A percentile compares a stretch with the other conserved stretches of the same genome.
Conservation (phyloP, 2,113 vertebrate genomes). For the Ochotona princeps region DNA sequence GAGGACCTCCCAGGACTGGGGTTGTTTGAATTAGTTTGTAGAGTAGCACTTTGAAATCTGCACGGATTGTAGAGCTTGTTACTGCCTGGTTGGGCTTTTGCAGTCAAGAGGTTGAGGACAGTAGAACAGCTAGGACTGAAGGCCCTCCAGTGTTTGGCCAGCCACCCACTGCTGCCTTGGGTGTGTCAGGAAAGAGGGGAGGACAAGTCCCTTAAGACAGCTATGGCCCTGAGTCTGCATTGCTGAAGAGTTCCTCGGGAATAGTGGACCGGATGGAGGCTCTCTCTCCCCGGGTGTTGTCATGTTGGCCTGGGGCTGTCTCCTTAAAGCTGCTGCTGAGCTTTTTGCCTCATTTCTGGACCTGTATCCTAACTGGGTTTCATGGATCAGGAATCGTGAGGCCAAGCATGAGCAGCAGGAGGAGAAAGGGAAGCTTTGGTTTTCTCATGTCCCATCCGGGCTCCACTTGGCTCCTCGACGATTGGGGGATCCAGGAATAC, state of each 20-base stretch:
- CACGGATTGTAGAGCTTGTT: background rate
- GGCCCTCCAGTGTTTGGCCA: background rate
- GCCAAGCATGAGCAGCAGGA: background rate
- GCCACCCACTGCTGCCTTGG: too few species aligned
- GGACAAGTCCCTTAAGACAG: background rate
- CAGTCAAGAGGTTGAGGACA: background rate
- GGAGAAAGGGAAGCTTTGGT: background rate
- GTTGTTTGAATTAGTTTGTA: background rate
- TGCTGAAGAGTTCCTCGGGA: background rate
- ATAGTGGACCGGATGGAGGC: background rate
- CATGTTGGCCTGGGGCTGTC: background rate
- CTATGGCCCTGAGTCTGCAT: background rate
- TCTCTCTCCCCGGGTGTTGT: background rate
- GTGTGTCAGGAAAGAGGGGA: background rate
- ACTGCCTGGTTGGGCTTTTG: background rate
- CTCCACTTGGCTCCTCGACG: background rate
- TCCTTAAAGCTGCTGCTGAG: background rate
- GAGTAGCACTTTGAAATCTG: background rate
- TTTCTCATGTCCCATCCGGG: fast-evolving
- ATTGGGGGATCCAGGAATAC: fast-evolving
- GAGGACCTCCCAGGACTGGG: background rate
- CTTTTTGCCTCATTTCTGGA: background rate
- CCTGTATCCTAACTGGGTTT: too few species aligned
- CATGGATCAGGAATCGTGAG: fast-evolving
- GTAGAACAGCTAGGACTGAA: background rate